Evolutionary conservation across 2,113 vertebrate species (phyloP).

Genomic region (Laticauda colubrina): DNA sequence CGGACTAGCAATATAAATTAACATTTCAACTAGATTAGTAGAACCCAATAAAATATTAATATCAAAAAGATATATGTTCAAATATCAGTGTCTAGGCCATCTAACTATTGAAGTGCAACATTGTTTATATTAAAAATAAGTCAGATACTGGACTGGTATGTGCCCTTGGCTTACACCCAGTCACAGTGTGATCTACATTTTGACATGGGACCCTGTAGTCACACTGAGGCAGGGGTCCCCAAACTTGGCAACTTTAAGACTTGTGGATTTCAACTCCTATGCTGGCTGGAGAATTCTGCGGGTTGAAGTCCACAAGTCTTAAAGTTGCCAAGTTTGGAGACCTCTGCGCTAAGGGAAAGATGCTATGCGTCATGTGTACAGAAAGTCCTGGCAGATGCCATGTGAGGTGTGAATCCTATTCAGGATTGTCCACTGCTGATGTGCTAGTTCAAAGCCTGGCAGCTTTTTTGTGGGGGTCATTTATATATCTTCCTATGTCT

Average conservation of each 20-base stretch:
- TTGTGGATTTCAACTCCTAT: too few species aligned
- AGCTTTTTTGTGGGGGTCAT: not conserved
- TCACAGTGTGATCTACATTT: not conserved
- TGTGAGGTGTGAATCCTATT: not conserved
- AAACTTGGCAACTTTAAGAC: too few species aligned
- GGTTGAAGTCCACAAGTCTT: too few species aligned
- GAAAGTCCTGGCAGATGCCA: not conserved
- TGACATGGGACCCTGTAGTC: not conserved
- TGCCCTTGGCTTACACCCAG: not conserved
- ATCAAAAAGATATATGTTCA: too few species aligned
- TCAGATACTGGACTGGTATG: not conserved
- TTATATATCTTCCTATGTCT: not conserved
- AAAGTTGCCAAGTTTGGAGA: too few species aligned
- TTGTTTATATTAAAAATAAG: not conserved
- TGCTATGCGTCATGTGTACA: not conserved
- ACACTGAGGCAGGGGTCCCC: too few species aligned
- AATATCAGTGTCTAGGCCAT: not conserved
- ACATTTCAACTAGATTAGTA: not conserved
- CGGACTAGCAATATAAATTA: not conserved
- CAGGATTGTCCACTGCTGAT: not conserved
- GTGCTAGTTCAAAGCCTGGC: not conserved
- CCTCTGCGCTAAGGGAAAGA: not conserved
- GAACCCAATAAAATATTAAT: not conserved
- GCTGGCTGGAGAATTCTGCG: too few species aligned
- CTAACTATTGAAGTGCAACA: not conserved